Evolutionary conservation across 1,140 invertebrate genomes (phyloP).

Genomic region (Agrilus planipennis): DNA sequence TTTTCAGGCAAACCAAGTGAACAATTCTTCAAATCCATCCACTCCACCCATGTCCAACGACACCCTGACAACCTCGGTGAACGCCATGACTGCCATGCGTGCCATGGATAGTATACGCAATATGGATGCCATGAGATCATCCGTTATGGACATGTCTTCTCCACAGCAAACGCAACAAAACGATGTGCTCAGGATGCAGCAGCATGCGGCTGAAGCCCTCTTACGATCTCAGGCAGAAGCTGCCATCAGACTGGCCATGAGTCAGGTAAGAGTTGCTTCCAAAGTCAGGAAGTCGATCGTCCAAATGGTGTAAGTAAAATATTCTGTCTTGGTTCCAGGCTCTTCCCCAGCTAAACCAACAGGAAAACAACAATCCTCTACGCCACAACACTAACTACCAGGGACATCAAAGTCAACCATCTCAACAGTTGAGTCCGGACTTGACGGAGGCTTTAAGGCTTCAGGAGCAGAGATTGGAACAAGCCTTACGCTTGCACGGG

Average conservation of each 20-base stretch:
- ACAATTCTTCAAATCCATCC: slow-evolving; percentile 30
- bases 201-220: slow-evolving; percentile 51
- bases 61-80: slow-evolving; percentile 27
- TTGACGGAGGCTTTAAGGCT: slow-evolving; percentile 59
- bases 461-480: slow-evolving; percentile 69
- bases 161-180: slow-evolving; percentile 30
- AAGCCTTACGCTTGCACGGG: slow-evolving; percentile 64
- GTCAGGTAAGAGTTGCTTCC: slow-evolving; percentile 26
- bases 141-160: slow-evolving; percentile 30
- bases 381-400: slow-evolving; percentile 39
- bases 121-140: slow-evolving; percentile 32
- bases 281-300: no score
- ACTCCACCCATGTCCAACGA: slow-evolving; percentile 33
- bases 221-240: slow-evolving; percentile 57
- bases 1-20: slow-evolving; percentile 30
- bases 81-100: slow-evolving; percentile 36
- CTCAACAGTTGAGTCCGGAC: slow-evolving; percentile 44
- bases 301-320: no score
- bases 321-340: no score
- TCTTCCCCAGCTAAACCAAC: slow-evolving; percentile 38
- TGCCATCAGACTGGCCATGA: slow-evolving; percentile 62
- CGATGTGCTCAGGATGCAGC: slow-evolving; percentile 36
- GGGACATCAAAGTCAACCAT: slow-evolving; percentile 33
- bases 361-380: slow-evolving; percentile 25
- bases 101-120: slow-evolving; percentile 33